Evolutionary conservation across 2,888 invertebrate genomes (phyloP).

Genomic region (Dexiosoma caninum): DNA sequence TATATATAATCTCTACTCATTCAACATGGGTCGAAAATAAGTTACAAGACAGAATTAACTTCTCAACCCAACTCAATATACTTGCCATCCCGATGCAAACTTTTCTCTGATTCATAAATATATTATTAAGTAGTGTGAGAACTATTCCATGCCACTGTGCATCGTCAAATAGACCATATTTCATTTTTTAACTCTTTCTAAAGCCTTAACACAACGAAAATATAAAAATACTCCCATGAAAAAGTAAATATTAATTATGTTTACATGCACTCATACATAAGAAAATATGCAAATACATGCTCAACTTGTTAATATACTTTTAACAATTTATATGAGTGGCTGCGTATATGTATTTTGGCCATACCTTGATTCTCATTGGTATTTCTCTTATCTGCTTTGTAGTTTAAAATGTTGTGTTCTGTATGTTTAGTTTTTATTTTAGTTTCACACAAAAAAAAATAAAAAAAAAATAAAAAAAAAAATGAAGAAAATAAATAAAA

Average conservation of each 20-base stretch:
- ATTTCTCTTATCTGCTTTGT: conserved; percentile 17
- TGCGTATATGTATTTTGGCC: conserved; percentile 14
- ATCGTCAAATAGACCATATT: not conserved
- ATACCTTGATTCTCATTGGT: conserved; percentile 36
- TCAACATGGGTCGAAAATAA: too few species aligned
- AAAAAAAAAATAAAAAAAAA: conserved; percentile 55
- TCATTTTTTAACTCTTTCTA: not conserved
- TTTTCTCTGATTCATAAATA: too few species aligned
- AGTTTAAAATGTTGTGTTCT: conserved; percentile 24
- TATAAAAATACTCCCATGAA: conserved; percentile 40
- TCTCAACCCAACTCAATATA: too few species aligned
- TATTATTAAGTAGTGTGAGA: too few species aligned
- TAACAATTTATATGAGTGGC: too few species aligned
- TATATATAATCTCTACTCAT: too few species aligned
- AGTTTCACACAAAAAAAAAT: not conserved
- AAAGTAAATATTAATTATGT: conserved; percentile 49
- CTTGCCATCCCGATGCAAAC: too few species aligned
- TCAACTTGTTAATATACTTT: conserved; percentile 1
- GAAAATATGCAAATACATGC: conserved; percentile 38
- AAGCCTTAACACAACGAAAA: not conserved
- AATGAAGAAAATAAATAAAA: too few species aligned
- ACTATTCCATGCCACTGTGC: not conserved
- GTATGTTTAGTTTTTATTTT: not conserved
- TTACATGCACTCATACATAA: conserved; percentile 32
- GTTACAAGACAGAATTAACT: too few species aligned